Base-by-base conservation (phyloP, 2,113 vertebrate genomes). In the Pristiophorus japonicus region DNA sequence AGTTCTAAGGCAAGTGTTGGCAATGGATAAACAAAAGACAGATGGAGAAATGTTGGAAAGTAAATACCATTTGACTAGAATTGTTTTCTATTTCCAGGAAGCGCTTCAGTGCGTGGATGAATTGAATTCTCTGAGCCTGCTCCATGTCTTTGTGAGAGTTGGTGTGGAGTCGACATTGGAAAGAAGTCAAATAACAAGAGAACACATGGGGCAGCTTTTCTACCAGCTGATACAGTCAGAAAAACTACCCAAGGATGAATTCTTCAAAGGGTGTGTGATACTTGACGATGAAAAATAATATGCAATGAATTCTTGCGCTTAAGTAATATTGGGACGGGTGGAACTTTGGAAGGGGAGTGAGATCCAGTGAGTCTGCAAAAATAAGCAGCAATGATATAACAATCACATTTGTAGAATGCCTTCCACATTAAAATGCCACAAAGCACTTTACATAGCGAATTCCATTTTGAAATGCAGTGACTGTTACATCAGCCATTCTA, bases 81-180 rank as follows among this genome's bases (percentile, higher is more conserved):
- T 30, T 66, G 78, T 0, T 97, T 96, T 45, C 67, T 95, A 66
- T 96, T 51, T 96, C 95, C 97, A 99, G 99, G 99, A 99, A 96
- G 99, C 99, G 0, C 95, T 99, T 96, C 99, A 99, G 96, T 99
- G 99, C 51, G 98, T 99, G 96, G 98, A 98, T 95, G 99, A 99
- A 97, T 97, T 99, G 94, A 97, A 97, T 0, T 81, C 98, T 96
- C 97, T 97, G 85, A 96, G 96, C 24, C 97, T 98, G 96, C 97
- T 99, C 67, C 97, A 98, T 3, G 96, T 98, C 70, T 99, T 99
- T 6, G 99, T 99, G 96, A 97, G 97, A 0, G 97, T 98, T 42
- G 99, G 98, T 22, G 98, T 99, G 96, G 99, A 99, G 96, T 98
- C 98, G 0, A 99, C 99, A 11, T 98, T 99, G 95, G 99, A 99